phyloP scores from a whole-genome alignment of 2,888 invertebrate genomes.

The Dryomyza anilis region DNA sequence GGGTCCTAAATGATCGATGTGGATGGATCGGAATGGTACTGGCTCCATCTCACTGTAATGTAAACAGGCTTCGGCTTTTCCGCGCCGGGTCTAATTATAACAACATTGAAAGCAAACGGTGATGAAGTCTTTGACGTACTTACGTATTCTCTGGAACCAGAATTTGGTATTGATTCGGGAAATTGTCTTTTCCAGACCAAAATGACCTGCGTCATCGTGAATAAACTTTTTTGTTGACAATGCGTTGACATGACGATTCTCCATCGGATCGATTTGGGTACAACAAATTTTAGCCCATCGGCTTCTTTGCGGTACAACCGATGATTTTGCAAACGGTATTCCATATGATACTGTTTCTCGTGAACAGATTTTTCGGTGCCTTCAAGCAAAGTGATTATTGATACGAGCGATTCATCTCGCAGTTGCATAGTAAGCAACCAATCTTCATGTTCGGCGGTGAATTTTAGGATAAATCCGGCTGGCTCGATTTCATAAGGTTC shows the following conservation, averaged over 20 bases:
- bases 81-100: not conserved
- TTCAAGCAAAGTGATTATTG: too few relatives aligned
- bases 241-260: not conserved
- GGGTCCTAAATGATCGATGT: not conserved
- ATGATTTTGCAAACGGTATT: not conserved
- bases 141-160: constrained; percentile 35
- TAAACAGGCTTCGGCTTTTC: not conserved
- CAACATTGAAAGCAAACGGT: not conserved
- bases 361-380: too few relatives aligned
- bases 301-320: not conserved
- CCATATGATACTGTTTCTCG: not conserved
- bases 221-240: not conserved
- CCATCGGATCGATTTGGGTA: not conserved
- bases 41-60: not conserved
- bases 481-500: not conserved
- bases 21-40: not conserved
- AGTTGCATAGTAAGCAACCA: too few relatives aligned
- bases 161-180: constrained; percentile 8
- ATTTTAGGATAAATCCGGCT: not conserved
- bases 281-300: not conserved
- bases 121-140: constrained; percentile 30
- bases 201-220: not conserved
- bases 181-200: not conserved
- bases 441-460: not conserved
- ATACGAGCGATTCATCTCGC: too few relatives aligned